A percentile compares a stretch with the other conserved stretches of the same genome.
Conservation (phyloP, 2,113 vertebrate genomes). For the Bos indicus region DNA sequence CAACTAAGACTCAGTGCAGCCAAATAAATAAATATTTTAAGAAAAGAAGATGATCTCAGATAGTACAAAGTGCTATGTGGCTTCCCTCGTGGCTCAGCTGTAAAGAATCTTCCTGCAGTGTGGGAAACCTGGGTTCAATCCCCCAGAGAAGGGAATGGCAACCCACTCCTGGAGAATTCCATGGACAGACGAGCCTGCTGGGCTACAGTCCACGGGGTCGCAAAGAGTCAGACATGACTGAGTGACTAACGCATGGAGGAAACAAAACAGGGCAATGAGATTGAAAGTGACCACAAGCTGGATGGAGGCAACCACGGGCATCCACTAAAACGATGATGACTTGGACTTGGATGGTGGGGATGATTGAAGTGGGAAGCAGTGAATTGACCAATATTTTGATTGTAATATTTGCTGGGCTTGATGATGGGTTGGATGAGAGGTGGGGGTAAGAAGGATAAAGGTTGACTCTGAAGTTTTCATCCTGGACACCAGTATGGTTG, state of each 20-base stretch:
- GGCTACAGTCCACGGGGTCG: neutral
- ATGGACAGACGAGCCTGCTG: neutral
- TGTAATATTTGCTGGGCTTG: neutral
- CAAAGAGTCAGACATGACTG: neutral
- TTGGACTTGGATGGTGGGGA: rapidly evolving
- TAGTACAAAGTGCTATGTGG: rapidly evolving
- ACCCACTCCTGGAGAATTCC: neutral
- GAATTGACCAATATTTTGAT: neutral
- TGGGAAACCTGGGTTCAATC: neutral
- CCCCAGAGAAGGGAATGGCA: neutral
- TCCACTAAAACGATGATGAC: neutral
- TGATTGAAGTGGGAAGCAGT: neutral
- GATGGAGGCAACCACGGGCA: rapidly evolving
- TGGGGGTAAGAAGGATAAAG: rapidly evolving
- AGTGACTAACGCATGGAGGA: neutral
- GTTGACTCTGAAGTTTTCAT: neutral
- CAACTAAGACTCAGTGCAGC: neutral
- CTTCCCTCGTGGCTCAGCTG: neutral
- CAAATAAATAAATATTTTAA: neutral
- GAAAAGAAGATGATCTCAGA: neutral
- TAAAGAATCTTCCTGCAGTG: neutral
- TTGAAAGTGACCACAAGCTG: rapidly evolving
- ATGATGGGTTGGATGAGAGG: neutral
- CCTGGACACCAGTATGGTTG: rapidly evolving
- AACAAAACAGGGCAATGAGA: rapidly evolving